A percentile compares a stretch with the other conserved stretches of the same genome.
Evolutionary conservation across 2,113 vertebrate genomes (phyloP).

Genomic region (Nerophis lumbriciformis): DNA sequence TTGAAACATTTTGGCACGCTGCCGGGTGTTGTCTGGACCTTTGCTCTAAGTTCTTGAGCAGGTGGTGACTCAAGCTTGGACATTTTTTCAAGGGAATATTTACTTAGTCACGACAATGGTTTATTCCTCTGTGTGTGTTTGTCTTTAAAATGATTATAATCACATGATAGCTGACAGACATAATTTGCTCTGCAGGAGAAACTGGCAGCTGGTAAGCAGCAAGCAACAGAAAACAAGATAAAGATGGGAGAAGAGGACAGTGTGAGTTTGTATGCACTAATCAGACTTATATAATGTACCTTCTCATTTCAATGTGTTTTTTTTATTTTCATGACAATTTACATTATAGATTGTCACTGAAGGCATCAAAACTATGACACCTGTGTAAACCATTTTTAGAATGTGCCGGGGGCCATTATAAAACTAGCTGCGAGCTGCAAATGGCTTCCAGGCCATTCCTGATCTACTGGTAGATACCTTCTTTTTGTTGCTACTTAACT

Average conservation of each 20-base stretch:
- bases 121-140: background rate
- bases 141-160: background rate
- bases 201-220: conserved; percentile 39
- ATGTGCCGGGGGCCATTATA: too few relatives aligned
- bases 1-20: conserved; percentile 8
- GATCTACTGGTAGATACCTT: background rate
- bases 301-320: too few relatives aligned
- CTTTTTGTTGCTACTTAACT: background rate
- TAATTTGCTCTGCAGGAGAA: conserved; percentile 55
- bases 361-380: too few relatives aligned
- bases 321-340: too few relatives aligned
- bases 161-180: background rate
- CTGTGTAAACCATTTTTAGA: too few relatives aligned
- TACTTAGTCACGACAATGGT: background rate
- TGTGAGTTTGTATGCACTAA: conserved; percentile 42
- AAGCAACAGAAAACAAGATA: conserved; percentile 20
- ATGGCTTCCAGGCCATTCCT: background rate
- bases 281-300: too few relatives aligned
- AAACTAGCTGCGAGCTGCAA: too few relatives aligned
- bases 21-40: conserved; percentile 21
- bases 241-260: conserved; percentile 60
- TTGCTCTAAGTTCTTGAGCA: background rate
- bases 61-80: conserved; percentile 11
- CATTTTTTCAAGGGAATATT: conserved; percentile 5
- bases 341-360: too few relatives aligned